These are phyloP conservation scores for Gadopsis bispinosus DNA, from an alignment of 2,797 vertebrate species.

Conservation along the genomic window DNA sequence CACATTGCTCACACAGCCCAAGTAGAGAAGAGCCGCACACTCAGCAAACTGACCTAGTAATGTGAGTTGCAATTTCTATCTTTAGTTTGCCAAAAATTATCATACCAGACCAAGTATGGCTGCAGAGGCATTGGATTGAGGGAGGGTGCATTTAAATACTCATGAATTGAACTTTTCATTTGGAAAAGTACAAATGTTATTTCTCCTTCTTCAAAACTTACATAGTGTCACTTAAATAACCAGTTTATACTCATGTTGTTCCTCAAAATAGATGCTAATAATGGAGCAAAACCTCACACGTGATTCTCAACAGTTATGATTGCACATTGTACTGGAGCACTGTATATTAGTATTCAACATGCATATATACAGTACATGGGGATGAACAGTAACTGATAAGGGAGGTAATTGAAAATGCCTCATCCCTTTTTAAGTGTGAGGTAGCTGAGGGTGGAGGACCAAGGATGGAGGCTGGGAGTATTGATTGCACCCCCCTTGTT, in stretches of 20 bases:
- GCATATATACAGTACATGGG: neutral
- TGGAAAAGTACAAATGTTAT: too few relatives aligned
- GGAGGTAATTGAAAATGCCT: conserved; percentile 18
- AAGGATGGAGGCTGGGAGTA: conserved; percentile 39
- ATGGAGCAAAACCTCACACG: neutral
- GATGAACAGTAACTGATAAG: neutral
- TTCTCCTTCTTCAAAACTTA: neutral
- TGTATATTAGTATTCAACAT: neutral
- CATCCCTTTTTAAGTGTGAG: conserved; percentile 10
- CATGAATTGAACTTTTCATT: neutral
- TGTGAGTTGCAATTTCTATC: neutral
- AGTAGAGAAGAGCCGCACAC: neutral
- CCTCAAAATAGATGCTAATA: neutral
- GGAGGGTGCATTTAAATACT: neutral
- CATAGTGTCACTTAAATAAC: neutral
- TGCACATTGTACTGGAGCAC: too few relatives aligned
- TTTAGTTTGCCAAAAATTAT: too few relatives aligned
- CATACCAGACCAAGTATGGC: neutral
- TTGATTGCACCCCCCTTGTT: conserved; percentile 41
- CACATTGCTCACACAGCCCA: too few relatives aligned
- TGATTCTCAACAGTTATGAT: neutral
- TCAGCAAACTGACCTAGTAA: neutral
- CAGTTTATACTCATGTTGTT: neutral
- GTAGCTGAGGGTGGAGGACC: conserved; percentile 16
- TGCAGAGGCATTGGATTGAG: neutral